These are phyloP conservation scores for Rapana venosa DNA, from an alignment of 2,888 invertebrate genomes.

Conservation along the genomic window DNA sequence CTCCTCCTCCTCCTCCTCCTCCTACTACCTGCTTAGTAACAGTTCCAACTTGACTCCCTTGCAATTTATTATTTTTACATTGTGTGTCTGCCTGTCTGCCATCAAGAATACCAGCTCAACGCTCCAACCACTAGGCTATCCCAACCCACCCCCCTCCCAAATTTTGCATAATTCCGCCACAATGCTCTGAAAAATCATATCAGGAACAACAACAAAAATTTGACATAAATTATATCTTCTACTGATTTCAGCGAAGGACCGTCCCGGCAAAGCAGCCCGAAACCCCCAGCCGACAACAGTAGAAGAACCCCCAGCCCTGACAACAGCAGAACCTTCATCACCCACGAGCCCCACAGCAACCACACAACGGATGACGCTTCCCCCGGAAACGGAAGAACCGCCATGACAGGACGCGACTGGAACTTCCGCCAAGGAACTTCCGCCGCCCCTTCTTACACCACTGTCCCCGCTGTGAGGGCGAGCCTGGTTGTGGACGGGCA, in stretches of 20 bases:
- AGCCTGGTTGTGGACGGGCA: not conserved
- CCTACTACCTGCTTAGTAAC: too few relatives aligned
- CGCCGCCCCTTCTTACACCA: not conserved
- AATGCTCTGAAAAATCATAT: too few relatives aligned
- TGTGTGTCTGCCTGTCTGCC: too few relatives aligned
- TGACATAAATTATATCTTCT: not conserved
- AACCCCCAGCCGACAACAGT: not conserved
- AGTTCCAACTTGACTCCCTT: too few relatives aligned
- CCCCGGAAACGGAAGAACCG: not conserved
- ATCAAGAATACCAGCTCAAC: too few relatives aligned
- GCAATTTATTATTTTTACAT: too few relatives aligned
- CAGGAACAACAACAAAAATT: too few relatives aligned
- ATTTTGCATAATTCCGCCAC: too few relatives aligned
- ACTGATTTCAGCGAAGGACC: not conserved
- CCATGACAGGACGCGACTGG: not conserved
- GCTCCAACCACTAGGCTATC: too few relatives aligned
- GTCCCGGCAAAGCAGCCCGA: not conserved
- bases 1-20: too few relatives aligned
- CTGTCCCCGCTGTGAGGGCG: conserved; percentile 1
- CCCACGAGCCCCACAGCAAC: not conserved
- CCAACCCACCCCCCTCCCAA: too few relatives aligned
- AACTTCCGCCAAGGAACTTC: not conserved
- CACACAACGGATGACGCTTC: not conserved
- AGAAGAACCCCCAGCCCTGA: not conserved
- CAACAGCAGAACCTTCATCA: not conserved